Conservation (phyloP, 2,797 vertebrate genomes). For the Acridotheres tristis region DNA sequence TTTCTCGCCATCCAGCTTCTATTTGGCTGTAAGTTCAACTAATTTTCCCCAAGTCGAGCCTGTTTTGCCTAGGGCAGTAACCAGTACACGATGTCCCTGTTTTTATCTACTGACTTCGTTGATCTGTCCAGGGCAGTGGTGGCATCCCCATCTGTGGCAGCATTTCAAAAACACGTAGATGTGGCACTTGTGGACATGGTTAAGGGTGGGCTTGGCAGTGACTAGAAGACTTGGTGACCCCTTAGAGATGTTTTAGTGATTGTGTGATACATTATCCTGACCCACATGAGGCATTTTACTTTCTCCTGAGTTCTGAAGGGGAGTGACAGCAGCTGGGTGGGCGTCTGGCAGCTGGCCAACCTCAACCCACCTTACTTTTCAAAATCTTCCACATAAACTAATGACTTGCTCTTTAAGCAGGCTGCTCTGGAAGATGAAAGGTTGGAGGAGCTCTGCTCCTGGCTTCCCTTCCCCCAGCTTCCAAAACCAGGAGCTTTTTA, state of each 20-base stretch:
- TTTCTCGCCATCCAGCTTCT: neutral
- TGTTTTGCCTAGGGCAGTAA: neutral
- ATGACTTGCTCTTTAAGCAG: neutral
- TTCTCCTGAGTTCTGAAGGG: neutral
- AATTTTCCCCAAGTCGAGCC: neutral
- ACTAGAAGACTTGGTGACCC: too few relatives aligned
- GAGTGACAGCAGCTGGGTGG: accelerated
- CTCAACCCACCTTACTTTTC: neutral
- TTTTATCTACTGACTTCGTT: neutral
- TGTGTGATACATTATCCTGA: neutral
- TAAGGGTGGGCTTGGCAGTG: neutral
- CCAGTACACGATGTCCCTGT: accelerated
- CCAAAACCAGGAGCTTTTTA: neutral
- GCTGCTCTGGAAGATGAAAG: neutral
- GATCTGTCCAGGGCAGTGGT: neutral
- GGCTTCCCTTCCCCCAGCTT: neutral
- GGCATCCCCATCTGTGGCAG: accelerated
- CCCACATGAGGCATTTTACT: neutral
- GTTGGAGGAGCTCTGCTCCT: neutral
- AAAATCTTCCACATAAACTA: neutral
- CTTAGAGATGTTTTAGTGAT: neutral
- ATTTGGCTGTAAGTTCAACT: neutral
- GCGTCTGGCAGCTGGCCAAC: accelerated
- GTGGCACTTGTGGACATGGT: neutral
- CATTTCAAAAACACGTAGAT: neutral